Evolutionary conservation across 2,797 vertebrate genomes (phyloP), one percentile per base, ranked within the genome.

Genomic region (Octomys mimax): DNA sequence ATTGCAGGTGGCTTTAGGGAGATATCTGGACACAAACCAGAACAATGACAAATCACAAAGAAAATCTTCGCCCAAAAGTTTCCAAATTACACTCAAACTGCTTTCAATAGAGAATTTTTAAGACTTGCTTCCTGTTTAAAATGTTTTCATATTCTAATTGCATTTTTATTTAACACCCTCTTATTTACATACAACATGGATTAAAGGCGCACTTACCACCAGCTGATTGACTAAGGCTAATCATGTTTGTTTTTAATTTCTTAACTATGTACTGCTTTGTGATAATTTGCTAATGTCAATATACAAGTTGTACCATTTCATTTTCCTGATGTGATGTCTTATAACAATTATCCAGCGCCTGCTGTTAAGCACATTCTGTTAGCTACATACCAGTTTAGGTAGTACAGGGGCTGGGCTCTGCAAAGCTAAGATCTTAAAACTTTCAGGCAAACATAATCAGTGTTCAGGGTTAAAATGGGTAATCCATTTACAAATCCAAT

Each of bases 201-300:
- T 39, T 86, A 78, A 91, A 77, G 54, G 77, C 18, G 36, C 54
- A 73, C 13, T 81, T 84, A 91, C 26, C 31, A 78, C 42, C 88
- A 22, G 52, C 24, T 68, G 73, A 79, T 36, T n/a, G 33, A 94
- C 59, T 36, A 80, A 54, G 14, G 21, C 57, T 87, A 93, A 86
- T 33, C 77, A 7, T 57, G 39, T 73, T 81, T 89, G 54, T 87
- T 80, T 96, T 94, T 91, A 89, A 95, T 95, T 95, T 84, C 62
- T 91, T 96, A 92, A 61, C 39, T 81, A 22, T n/a, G 28, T 61
- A 57, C 68, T 82, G 21, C 64, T 88, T 89, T 79, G 36, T 62
- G 73, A 83, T 95, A 28, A 80, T 54, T 87, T 94, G 77, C 92
- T 68, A 84, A 89, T 66, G 75, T 64, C 26, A 87, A 39, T n/a